Evolutionary conservation across 1,140 invertebrate genomes (phyloP), one percentile per base, ranked within the genome.

Genomic region (Choristoneura fumiferana): DNA sequence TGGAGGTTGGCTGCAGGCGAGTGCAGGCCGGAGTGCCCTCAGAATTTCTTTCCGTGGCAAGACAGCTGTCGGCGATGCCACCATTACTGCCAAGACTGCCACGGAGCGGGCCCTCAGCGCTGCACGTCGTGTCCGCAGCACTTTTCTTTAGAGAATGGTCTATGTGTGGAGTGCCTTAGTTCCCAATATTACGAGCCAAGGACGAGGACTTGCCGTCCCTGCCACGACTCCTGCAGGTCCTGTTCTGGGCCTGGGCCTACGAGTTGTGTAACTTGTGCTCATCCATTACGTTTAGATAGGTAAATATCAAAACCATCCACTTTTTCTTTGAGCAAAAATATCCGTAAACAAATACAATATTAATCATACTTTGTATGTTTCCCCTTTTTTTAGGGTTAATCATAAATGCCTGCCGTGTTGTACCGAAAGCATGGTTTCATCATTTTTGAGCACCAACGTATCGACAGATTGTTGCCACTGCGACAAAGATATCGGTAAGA

Each of bases 41-140:
- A 94, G 65, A 95, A 95, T 33, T 95, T 94, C 71, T 95, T 95
- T 70, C 93, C 95, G 62, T 94, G 94, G 29, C 91, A 93, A 57
- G 94, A 92, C 60, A 94, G 94, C 12, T 96, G 95, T 71, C 93
- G 94, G 64, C 95, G 95, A 65, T 96, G 95, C 78, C 95, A 96
- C 86, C 94, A 95, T 76, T 95, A 94, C 65, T 96, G 95, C 71
- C 92, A 93, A 64, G 94, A 95, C 60, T 96, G 95, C 75, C 81
- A 84, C 15, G 86, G 86, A 0, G 84, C 86, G 12, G 86, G 94
- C 1, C 94, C 94, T 1, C 78, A 94, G 57, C 90, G 93, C 37
- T 95, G 94, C 70, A 93, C 93, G 0, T 94, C 94, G 0, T 95
- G 94, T 65, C 93, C 93, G 1, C 81, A 91, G 4, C 93, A 93